Evolutionary conservation across 2,113 vertebrate genomes (phyloP).

Genomic region (Leptobrachium ailaonicum): DNA sequence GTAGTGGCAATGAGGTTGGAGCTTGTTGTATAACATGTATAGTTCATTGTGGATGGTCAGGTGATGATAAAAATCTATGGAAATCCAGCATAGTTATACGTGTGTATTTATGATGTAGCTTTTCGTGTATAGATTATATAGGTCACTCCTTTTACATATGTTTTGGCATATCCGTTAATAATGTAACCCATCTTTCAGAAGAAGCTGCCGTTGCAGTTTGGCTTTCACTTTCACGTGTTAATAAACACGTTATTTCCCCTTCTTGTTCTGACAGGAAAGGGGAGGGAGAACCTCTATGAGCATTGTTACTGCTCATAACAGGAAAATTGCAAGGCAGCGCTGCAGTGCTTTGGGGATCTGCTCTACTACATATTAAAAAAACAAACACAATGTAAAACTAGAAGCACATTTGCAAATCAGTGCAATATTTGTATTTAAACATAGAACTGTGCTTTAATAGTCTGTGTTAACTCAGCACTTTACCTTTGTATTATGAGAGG

Average conservation of each 20-base stretch:
- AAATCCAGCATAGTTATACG: too few species aligned
- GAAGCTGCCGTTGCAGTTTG: constrained; percentile 5
- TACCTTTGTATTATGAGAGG: too few species aligned
- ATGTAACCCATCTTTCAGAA: neutral
- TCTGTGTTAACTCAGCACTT: too few species aligned
- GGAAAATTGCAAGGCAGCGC: constrained; percentile 36
- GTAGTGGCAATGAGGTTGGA: too few species aligned
- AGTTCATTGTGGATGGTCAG: too few species aligned
- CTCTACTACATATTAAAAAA: neutral
- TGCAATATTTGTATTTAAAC: neutral
- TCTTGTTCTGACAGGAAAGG: constrained; percentile 47
- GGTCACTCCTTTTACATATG: too few species aligned
- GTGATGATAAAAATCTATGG: too few species aligned
- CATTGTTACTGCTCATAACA: constrained; percentile 30
- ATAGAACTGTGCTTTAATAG: too few species aligned
- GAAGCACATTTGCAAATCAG: neutral
- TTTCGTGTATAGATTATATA: too few species aligned
- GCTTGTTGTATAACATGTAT: too few species aligned
- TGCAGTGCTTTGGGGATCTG: constrained; percentile 17
- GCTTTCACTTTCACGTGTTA: constrained; percentile 24
- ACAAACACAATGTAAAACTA: neutral
- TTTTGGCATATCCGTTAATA: too few species aligned
- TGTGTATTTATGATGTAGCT: too few species aligned
- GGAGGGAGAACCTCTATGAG: constrained; percentile 19
- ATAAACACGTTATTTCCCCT: constrained; percentile 45